These are phyloP conservation scores for Caradrina clavipalpis DNA, from an alignment of 2,888 invertebrate genomes.

Conservation along the genomic window DNA sequence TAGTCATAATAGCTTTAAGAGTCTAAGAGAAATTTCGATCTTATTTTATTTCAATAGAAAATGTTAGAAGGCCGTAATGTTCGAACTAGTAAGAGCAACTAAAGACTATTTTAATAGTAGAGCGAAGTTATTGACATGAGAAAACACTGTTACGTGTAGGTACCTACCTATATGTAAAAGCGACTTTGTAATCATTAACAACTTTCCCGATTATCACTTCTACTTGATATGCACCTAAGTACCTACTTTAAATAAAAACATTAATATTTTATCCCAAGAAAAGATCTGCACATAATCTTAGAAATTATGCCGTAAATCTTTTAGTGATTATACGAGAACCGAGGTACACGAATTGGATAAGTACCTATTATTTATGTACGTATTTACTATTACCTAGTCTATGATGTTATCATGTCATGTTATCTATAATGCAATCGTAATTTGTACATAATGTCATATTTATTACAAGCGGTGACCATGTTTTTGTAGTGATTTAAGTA, in stretches of 20 bases:
- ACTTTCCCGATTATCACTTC: slow-evolving; percentile 41
- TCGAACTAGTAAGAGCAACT: slow-evolving; percentile 4
- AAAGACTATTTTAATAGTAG: slow-evolving; percentile 9
- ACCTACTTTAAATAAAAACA: background rate
- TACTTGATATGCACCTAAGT: background rate
- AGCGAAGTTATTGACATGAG: slow-evolving; percentile 21
- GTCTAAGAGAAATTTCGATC: slow-evolving; percentile 38
- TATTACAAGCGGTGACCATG: background rate
- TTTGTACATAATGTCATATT: background rate
- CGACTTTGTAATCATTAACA: slow-evolving; percentile 33
- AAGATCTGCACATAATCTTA: slow-evolving; percentile 23
- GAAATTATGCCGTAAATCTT: slow-evolving; percentile 8
- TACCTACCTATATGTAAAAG: background rate
- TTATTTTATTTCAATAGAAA: slow-evolving; percentile 19
- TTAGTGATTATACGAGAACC: slow-evolving; percentile 1
- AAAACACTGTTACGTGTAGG: slow-evolving; percentile 21
- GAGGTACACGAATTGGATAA: background rate
- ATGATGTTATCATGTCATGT: too few relatives aligned
- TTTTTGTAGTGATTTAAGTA: background rate
- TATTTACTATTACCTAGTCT: too few relatives aligned
- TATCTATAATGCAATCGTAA: slow-evolving; percentile 22
- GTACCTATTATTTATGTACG: too few relatives aligned
- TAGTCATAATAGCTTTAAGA: slow-evolving; percentile 26
- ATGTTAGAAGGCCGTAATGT: too few relatives aligned
- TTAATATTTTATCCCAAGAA: background rate